These are phyloP conservation scores for Scyliorhinus canicula DNA, from an alignment of 2,797 vertebrate genomes.

Conservation along the genomic window DNA sequence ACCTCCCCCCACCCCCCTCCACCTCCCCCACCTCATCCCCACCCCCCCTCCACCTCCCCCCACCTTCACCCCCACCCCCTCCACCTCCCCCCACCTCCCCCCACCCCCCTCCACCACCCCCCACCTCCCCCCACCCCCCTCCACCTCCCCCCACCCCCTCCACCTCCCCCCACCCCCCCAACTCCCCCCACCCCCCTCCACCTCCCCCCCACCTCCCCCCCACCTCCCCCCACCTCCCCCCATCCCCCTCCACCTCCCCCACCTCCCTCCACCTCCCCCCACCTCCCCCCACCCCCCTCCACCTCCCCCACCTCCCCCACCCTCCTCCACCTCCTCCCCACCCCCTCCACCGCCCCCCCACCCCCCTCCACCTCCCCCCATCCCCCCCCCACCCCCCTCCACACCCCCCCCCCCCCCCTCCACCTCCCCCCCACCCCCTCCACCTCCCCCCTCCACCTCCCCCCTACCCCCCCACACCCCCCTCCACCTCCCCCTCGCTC, in stretches of 20 bases:
- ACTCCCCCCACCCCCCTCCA: not conserved
- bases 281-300: not conserved
- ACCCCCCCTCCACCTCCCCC: not conserved
- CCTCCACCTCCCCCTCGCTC: not conserved
- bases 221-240: not conserved
- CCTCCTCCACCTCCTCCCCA: not conserved
- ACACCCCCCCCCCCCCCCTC: conserved; percentile 35
- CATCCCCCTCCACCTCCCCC: not conserved
- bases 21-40: not conserved
- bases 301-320: conserved; percentile 20
- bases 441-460: too few species aligned
- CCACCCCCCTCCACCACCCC: not conserved
- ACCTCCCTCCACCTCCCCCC: not conserved
- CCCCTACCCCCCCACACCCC: accelerated
- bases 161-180: too few species aligned
- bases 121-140: not conserved
- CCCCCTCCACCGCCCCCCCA: conserved; percentile 24
- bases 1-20: not conserved
- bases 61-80: not conserved
- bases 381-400: conserved; percentile 27
- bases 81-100: not conserved
- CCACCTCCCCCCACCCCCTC: not conserved
- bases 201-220: not conserved
- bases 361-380: not conserved
- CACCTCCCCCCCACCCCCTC: too few species aligned